Percentiles rank a stretch among this genome's conserved stretches.
Evolutionary conservation across 2,113 vertebrate species (phyloP).

Genomic region (Pseudolaguvia tuberculata): DNA sequence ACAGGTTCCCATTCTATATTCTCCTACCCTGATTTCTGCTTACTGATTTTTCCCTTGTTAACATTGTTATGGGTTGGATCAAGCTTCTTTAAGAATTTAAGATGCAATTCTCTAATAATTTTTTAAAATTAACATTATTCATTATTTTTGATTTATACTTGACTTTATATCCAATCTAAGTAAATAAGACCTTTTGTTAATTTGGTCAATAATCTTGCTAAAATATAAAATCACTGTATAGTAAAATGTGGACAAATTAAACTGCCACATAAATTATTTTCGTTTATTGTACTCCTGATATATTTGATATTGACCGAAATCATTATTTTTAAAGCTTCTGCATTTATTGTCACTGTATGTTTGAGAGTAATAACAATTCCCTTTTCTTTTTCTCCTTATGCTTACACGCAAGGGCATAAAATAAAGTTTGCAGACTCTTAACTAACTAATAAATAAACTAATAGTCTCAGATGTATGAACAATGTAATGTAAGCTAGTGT

Average conservation of each 20-base stretch:
- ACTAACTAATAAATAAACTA: not conserved
- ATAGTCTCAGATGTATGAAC: no score
- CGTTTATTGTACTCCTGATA: not conserved
- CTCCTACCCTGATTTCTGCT: slow-evolving; percentile 58
- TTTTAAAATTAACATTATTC: not conserved
- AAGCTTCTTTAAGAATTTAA: not conserved
- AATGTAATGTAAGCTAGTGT: no score
- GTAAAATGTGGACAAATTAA: not conserved
- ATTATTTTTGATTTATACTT: not conserved
- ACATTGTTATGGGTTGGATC: not conserved
- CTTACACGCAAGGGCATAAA: not conserved
- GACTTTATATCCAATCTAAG: not conserved
- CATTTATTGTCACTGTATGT: not conserved
- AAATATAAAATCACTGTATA: not conserved
- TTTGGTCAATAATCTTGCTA: not conserved
- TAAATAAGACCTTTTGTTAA: not conserved
- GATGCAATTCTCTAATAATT: not conserved
- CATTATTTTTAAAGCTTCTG: not conserved
- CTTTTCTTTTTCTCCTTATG: not conserved
- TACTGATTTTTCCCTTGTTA: not conserved
- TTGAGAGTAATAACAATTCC: not conserved
- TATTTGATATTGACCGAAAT: not conserved
- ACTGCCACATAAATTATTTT: no score
- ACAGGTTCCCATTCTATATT: slow-evolving; percentile 80
- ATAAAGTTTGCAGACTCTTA: not conserved